Percentiles rank a stretch among this genome's conserved stretches.
phyloP scores from a whole-genome alignment of 2,797 vertebrate species.

The Stomatorhinus walkeri region DNA sequence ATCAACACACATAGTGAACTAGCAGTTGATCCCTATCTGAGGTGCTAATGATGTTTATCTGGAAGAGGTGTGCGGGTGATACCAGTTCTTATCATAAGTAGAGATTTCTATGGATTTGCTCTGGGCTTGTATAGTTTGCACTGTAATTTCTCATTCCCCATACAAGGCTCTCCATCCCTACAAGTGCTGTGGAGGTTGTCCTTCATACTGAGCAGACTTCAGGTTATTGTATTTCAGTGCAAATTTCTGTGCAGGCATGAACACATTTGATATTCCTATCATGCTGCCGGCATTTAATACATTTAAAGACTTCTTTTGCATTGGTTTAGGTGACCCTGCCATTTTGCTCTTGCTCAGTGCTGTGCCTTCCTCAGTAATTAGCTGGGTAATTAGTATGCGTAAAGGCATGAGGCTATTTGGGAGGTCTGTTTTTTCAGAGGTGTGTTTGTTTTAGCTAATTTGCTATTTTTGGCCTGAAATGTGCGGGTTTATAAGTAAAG shows the following conservation, averaged over 20 bases:
- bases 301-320: constrained; percentile 46
- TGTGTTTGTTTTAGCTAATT: constrained; percentile 20
- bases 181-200: constrained; percentile 35
- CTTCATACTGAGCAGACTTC: constrained; percentile 48
- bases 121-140: neutral
- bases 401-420: constrained; percentile 26
- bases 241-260: constrained; percentile 56
- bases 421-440: constrained; percentile 23
- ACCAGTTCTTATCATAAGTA: neutral
- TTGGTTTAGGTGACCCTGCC: constrained; percentile 41
- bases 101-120: neutral
- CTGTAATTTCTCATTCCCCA: constrained; percentile 18
- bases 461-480: neutral
- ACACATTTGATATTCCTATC: constrained; percentile 43
- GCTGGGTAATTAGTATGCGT: constrained; percentile 45
- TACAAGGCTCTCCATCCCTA: constrained; percentile 3
- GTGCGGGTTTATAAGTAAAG: neutral
- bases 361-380: constrained; percentile 25
- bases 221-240: constrained; percentile 37
- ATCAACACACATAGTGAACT: neutral
- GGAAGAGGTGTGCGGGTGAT: neutral
- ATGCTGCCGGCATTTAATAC: constrained; percentile 47
- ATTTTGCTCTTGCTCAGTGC: constrained; percentile 25
- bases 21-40: neutral
- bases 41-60: neutral